Evolutionary conservation across 2,888 invertebrate species (phyloP).

Genomic region (Orchesella flavescens): DNA sequence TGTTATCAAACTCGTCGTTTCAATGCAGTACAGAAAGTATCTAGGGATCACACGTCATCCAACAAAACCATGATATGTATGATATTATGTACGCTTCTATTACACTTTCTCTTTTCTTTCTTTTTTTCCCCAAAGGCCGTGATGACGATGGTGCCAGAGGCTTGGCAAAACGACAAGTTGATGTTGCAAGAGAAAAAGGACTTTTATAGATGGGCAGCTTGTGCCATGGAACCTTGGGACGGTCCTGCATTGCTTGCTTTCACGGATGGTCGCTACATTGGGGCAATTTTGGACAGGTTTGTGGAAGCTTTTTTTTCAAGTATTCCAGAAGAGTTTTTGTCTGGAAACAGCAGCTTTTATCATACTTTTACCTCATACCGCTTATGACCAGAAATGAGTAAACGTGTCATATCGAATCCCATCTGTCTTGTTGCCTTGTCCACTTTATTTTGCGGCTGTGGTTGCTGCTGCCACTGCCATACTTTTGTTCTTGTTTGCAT

Average conservation of each 20-base stretch:
- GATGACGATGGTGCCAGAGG: constrained; percentile 99
- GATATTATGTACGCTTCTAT: not conserved
- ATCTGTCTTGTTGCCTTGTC: too few relatives aligned
- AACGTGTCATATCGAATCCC: too few relatives aligned
- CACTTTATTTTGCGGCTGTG: too few relatives aligned
- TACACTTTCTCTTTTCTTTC: constrained; percentile 7
- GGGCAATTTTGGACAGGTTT: constrained; percentile 80
- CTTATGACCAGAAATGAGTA: too few relatives aligned
- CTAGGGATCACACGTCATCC: too few relatives aligned
- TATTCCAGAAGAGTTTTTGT: too few relatives aligned
- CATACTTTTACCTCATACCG: too few relatives aligned
- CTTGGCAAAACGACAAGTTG: constrained; percentile 95
- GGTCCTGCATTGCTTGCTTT: constrained; percentile 97
- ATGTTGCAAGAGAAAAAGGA: constrained; percentile 95
- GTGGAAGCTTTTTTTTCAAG: constrained; percentile 5
- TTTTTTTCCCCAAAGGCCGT: constrained; percentile 81
- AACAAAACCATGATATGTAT: too few relatives aligned
- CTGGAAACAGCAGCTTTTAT: too few relatives aligned
- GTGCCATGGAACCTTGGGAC: constrained; percentile 98
- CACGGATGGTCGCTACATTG: constrained; percentile 97
- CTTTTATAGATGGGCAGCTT: constrained; percentile 98
- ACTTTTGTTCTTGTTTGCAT: constrained; percentile 14
- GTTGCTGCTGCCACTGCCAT: too few relatives aligned
- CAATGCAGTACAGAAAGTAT: too few relatives aligned
- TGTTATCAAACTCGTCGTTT: too few relatives aligned